Percentiles rank a stretch among this genome's conserved stretches.
Evolutionary conservation across 1,140 invertebrate species (phyloP).

Genomic region (Hylaeus anthracinus): DNA sequence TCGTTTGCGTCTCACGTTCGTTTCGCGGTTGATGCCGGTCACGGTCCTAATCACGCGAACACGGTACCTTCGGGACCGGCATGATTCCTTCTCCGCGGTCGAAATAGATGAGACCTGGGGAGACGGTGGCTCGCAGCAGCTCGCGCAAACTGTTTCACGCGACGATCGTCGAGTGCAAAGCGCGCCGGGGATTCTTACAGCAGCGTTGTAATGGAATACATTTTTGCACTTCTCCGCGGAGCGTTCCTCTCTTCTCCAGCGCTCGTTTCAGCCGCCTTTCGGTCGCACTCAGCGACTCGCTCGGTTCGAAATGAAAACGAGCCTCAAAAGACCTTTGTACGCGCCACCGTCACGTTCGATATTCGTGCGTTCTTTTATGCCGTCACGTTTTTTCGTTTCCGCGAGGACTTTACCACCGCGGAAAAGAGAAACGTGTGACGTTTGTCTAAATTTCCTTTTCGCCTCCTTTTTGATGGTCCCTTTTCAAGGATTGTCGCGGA

Average conservation of each 20-base stretch:
- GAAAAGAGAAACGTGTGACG: conserved; percentile 27
- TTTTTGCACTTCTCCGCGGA: conserved; percentile 27
- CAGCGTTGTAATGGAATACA: conserved; percentile 57
- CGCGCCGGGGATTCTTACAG: conserved; percentile 11
- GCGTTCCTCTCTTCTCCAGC: neutral
- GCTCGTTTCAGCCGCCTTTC: neutral
- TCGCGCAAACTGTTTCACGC: neutral
- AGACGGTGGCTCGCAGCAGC: neutral
- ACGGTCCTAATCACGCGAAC: neutral
- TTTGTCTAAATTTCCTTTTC: conserved; percentile 30
- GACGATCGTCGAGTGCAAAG: conserved; percentile 24
- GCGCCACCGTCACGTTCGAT: conserved; percentile 57
- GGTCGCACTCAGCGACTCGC: conserved; percentile 11
- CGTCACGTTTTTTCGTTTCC: conserved; percentile 54
- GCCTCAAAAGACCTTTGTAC: conserved; percentile 63
- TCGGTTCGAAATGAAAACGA: conserved; percentile 61
- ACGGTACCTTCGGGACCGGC: neutral
- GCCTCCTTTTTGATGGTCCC: neutral
- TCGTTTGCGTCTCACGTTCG: too few species aligned
- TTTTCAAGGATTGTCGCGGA: too few species aligned
- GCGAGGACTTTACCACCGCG: conserved; percentile 17
- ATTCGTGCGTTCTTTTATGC: conserved; percentile 57
- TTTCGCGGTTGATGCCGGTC: neutral
- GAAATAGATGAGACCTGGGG: neutral
- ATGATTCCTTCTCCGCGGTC: neutral